These are phyloP conservation scores for Conops quadrifasciatus DNA, from an alignment of 2,888 invertebrate genomes.

Conservation along the genomic window DNA sequence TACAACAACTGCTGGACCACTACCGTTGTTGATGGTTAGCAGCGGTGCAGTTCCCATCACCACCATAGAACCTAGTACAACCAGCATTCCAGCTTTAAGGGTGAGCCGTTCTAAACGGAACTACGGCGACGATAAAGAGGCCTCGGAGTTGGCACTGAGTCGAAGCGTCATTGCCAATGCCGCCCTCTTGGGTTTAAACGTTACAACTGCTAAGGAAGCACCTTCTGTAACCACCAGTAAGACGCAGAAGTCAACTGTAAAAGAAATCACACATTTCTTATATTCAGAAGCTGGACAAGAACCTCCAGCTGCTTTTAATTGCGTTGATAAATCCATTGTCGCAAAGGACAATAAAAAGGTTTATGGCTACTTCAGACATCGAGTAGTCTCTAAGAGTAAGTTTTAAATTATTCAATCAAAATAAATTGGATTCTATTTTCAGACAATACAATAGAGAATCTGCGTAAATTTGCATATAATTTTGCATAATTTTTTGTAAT, in stretches of 20 bases:
- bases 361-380: constrained; percentile 77
- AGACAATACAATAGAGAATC: no score
- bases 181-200: constrained; percentile 54
- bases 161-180: constrained; percentile 55
- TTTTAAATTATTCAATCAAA: no score
- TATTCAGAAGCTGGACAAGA: background rate
- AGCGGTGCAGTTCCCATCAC: constrained; percentile 57
- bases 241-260: constrained; percentile 22
- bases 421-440: no score
- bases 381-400: constrained; percentile 75
- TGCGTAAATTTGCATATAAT: no score
- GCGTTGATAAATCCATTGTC: constrained; percentile 71
- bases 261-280: constrained; percentile 43
- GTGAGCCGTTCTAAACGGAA: constrained; percentile 49
- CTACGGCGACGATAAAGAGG: constrained; percentile 36
- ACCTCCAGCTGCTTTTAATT: constrained; percentile 59
- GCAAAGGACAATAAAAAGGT: constrained; percentile 73
- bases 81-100: constrained; percentile 21
- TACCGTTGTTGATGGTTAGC: constrained; percentile 40
- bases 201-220: constrained; percentile 45
- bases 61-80: constrained; percentile 54
- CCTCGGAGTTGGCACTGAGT: constrained; percentile 38
- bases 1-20: constrained; percentile 54
- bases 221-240: background rate
- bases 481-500: no score